A percentile compares a stretch with the other conserved stretches of the same genome.
phyloP scores from a whole-genome alignment of 2,888 invertebrate genomes.

The Chalcis sispes region DNA sequence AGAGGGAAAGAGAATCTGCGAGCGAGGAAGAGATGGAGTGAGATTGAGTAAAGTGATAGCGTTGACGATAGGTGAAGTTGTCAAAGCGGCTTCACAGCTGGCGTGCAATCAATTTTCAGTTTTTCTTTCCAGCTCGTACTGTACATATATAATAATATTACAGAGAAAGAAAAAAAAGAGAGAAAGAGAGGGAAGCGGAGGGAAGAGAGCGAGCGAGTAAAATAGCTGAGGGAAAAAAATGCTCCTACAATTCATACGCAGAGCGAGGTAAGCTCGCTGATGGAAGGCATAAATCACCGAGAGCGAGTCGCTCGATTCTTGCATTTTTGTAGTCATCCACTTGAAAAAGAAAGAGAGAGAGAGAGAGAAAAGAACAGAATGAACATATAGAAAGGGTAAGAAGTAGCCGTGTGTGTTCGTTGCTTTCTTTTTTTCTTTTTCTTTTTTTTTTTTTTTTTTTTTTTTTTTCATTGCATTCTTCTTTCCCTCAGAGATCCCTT shows the following conservation, averaged over 20 bases:
- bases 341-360: not conserved
- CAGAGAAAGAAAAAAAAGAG: not conserved
- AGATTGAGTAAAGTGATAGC: no score
- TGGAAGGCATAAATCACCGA: constrained; percentile 42
- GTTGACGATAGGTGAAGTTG: constrained; percentile 9
- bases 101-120: constrained; percentile 32
- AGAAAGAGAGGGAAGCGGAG: not conserved
- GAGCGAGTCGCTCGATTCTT: constrained; percentile 16
- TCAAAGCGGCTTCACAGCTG: constrained; percentile 37
- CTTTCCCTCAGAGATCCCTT: no score
- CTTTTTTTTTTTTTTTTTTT: no score
- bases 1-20: not conserved
- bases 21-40: no score
- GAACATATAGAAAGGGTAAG: no score
- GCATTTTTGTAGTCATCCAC: not conserved
- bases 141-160: constrained; percentile 15
- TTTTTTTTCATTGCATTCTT: no score
- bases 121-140: not conserved
- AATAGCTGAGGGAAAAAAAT: not conserved
- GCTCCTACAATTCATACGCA: constrained; percentile 13
- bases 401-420: no score
- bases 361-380: no score
- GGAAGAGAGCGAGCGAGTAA: not conserved
- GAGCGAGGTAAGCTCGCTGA: not conserved
- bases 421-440: no score